Evolutionary conservation across 2,888 invertebrate genomes (phyloP).

Genomic region (Trichogramma evanescens): DNA sequence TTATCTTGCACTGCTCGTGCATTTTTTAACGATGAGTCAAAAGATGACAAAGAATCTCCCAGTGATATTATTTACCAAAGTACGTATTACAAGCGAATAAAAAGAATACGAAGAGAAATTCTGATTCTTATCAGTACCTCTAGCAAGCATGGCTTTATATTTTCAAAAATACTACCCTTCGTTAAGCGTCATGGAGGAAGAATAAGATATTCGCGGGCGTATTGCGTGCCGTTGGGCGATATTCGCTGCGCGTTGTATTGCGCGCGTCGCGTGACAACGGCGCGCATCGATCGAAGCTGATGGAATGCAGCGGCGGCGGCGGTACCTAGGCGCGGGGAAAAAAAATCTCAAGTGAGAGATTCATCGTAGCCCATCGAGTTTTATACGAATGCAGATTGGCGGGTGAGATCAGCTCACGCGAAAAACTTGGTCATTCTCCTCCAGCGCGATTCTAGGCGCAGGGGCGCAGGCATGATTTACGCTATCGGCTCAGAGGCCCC

Average conservation of each 20-base stretch:
- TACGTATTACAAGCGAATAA: too few species aligned
- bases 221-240: slow-evolving; percentile 6
- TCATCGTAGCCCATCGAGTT: slow-evolving; percentile 3
- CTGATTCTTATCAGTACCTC: too few species aligned
- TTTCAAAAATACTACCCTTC: too few species aligned
- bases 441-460: background rate
- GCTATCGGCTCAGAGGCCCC: slow-evolving; percentile 14
- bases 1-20: too few species aligned
- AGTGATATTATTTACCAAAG: too few species aligned
- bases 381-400: slow-evolving; percentile 12
- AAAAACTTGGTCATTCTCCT: too few species aligned
- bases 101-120: too few species aligned
- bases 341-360: background rate
- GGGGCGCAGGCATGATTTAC: slow-evolving; percentile 12
- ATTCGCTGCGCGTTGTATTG: too few species aligned
- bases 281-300: slow-evolving; percentile 1
- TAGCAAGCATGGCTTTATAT: too few species aligned
- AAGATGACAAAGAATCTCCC: too few species aligned
- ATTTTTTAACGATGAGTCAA: too few species aligned
- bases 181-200: too few species aligned
- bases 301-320: background rate
- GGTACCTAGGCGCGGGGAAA: background rate
- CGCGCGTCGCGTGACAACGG: background rate
- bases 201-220: background rate
- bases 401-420: background rate